Conservation (phyloP, 2,888 invertebrate species). For the Tenthredo amoena region DNA sequence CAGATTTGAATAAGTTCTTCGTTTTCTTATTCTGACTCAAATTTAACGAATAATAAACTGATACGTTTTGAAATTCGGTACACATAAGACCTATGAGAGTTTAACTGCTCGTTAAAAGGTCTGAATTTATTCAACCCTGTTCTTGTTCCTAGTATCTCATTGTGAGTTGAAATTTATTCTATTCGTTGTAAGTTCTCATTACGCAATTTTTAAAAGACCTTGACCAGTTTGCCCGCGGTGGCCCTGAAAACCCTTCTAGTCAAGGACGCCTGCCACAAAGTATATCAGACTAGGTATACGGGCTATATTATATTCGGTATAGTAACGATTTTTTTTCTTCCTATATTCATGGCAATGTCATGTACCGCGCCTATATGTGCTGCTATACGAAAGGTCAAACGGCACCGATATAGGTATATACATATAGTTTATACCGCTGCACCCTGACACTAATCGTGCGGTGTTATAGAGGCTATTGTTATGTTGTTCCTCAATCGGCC, state of each 20-base stretch:
- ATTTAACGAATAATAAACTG: background rate
- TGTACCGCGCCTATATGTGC: background rate
- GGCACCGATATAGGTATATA: background rate
- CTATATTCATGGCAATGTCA: background rate
- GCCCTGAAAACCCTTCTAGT: slow-evolving; percentile 6
- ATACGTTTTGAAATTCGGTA: background rate
- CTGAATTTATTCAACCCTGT: background rate
- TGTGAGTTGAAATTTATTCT: background rate
- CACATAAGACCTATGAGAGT: background rate
- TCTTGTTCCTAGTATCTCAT: background rate
- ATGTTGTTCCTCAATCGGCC: background rate
- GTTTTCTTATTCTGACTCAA: background rate
- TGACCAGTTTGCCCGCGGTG: background rate
- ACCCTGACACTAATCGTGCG: background rate
- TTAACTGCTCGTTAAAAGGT: background rate
- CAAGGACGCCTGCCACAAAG: background rate
- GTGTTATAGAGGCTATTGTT: background rate
- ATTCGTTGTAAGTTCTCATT: background rate
- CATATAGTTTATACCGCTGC: background rate
- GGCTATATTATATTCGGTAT: background rate
- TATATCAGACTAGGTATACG: background rate
- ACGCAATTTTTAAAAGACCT: background rate
- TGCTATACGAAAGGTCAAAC: background rate
- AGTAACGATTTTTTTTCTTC: background rate
- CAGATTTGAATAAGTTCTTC: background rate